phyloP scores from a whole-genome alignment of 2,888 invertebrate genomes.

The Drosophila gaucha region DNA sequence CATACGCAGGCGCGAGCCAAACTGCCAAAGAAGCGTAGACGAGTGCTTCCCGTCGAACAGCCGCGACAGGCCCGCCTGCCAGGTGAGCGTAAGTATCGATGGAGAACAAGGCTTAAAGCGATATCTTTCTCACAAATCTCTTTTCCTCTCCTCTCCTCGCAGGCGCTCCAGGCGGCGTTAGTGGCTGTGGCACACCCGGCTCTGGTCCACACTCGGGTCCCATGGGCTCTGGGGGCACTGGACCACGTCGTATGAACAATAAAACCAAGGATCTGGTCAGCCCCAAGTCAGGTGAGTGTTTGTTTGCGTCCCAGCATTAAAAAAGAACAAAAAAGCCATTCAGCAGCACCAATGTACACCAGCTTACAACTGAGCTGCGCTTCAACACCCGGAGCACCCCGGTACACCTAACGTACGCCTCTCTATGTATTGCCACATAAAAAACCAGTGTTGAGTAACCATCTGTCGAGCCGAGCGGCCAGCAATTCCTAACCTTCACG shows the following conservation, averaged over 20 bases:
- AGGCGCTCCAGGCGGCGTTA: constrained; percentile 84
- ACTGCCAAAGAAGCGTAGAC: constrained; percentile 98
- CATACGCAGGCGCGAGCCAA: constrained; percentile 99
- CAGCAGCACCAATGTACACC: constrained; percentile 35
- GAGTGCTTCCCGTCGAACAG: constrained; percentile 98
- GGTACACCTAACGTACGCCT: constrained; percentile 51
- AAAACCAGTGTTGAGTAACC: constrained; percentile 21
- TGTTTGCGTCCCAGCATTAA: constrained; percentile 22
- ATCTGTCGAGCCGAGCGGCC: constrained; percentile 19
- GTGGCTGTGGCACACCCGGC: constrained; percentile 84
- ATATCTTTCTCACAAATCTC: not conserved
- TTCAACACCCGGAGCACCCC: constrained; percentile 48
- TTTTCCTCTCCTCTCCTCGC: not conserved
- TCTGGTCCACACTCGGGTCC: constrained; percentile 84
- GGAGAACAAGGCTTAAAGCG: too few species aligned
- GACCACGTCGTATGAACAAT: constrained; percentile 85
- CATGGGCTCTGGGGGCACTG: constrained; percentile 84
- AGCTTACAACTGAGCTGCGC: constrained; percentile 47
- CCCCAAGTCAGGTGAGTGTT: constrained; percentile 84
- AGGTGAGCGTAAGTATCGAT: constrained; percentile 60
- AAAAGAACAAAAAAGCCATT: constrained; percentile 14
- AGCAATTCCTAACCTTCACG: constrained; percentile 43
- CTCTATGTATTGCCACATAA: constrained; percentile 39
- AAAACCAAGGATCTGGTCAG: constrained; percentile 85
- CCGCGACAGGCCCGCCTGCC: constrained; percentile 87